These are phyloP conservation scores for Cryptus viduatorius DNA, from an alignment of 2,888 invertebrate species.

Conservation along the genomic window DNA sequence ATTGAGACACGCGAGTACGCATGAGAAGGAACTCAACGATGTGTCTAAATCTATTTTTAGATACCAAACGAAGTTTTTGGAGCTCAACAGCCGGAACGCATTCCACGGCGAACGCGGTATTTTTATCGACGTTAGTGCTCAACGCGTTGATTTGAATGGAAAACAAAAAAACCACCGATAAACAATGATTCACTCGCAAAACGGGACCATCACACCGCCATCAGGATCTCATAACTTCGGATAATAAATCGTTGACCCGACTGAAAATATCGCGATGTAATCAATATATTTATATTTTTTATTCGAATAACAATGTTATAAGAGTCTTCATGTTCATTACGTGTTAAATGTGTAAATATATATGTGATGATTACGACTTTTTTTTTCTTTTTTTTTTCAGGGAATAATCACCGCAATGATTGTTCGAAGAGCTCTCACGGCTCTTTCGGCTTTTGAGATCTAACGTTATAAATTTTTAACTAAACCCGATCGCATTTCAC, in stretches of 20 bases:
- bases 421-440: conserved; percentile 31
- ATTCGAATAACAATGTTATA: conserved; percentile 80
- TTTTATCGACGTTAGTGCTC: conserved; percentile 36
- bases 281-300: conserved; percentile 78
- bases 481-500: conserved; percentile 16
- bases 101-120: conserved; percentile 36
- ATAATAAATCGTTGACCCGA: not conserved
- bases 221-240: conserved; percentile 17
- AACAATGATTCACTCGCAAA: not conserved
- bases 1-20: conserved; percentile 39
- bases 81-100: conserved; percentile 53
- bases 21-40: conserved; percentile 30
- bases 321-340: conserved; percentile 72
- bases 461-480: conserved; percentile 28
- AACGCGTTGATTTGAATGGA: conserved; percentile 23
- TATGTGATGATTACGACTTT: conserved; percentile 53
- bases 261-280: conserved; percentile 55
- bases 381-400: conserved; percentile 21
- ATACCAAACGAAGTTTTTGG: conserved; percentile 62
- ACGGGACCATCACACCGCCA: not conserved
- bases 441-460: conserved; percentile 46
- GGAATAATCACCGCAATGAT: conserved; percentile 45
- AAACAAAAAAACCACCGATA: not conserved
- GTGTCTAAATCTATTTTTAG: conserved; percentile 63
- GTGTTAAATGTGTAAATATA: conserved; percentile 73